A percentile compares a stretch with the other conserved stretches of the same genome.
These are phyloP conservation scores for Meteorus sp. DNA, from an alignment of 1,140 invertebrate genomes.

Conservation along the genomic window DNA sequence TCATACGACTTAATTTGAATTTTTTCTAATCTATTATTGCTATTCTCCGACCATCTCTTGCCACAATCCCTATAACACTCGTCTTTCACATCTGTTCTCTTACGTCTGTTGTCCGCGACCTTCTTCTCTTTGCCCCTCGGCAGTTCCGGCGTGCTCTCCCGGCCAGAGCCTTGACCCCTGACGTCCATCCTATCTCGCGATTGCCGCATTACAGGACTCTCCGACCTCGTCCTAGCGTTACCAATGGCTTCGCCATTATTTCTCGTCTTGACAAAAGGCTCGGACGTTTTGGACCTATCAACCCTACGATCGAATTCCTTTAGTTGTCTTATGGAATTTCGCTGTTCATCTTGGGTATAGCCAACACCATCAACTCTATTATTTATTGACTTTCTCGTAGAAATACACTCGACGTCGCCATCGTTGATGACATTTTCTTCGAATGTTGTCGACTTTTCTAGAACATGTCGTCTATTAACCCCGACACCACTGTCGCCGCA, in stretches of 20 bases:
- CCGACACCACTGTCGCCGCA: too few relatives aligned
- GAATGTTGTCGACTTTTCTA: constrained; percentile 31
- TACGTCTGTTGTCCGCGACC: constrained; percentile 33
- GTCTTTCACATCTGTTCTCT: constrained; percentile 27
- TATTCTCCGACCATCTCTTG: constrained; percentile 23
- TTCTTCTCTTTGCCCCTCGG: constrained; percentile 33
- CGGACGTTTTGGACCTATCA: constrained; percentile 19
- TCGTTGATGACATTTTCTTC: constrained; percentile 26
- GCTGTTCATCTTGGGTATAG: constrained; percentile 30
- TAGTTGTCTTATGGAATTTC: constrained; percentile 24
- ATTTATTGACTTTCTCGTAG: constrained; percentile 31
- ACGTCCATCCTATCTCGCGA: constrained; percentile 27
- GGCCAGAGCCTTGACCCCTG: constrained; percentile 63
- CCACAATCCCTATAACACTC: constrained; percentile 22
- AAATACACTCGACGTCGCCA: constrained; percentile 7
- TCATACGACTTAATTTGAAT: constrained; percentile 31
- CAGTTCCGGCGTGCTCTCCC: constrained; percentile 60
- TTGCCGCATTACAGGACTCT: constrained; percentile 31
- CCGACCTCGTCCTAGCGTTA: constrained; percentile 31
- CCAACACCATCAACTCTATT: constrained; percentile 32
- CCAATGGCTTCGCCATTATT: constrained; percentile 20
- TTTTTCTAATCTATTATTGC: constrained; percentile 27
- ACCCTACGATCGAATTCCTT: constrained; percentile 28
- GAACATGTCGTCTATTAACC: constrained; percentile 14
- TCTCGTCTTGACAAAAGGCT: constrained; percentile 20